Percentiles rank a stretch among this genome's conserved stretches.
These are phyloP conservation scores for Pseudeuparius sepicola DNA, from an alignment of 2,888 invertebrate species.

Conservation along the genomic window DNA sequence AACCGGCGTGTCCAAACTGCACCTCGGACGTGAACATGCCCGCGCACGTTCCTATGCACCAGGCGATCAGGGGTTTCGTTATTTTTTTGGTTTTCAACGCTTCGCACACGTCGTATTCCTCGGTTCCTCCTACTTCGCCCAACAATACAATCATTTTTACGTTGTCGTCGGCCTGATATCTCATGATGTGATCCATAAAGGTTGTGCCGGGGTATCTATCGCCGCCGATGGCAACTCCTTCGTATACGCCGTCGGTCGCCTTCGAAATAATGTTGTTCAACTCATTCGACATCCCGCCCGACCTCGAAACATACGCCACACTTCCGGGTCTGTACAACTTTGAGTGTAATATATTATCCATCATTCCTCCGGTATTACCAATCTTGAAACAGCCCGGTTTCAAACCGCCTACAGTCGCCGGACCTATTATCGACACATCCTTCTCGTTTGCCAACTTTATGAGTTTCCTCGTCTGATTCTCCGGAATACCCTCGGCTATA, in stretches of 20 bases:
- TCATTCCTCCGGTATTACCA: slow-evolving; percentile 99
- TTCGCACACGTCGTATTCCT: slow-evolving; percentile 92
- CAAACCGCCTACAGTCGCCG: slow-evolving; percentile 94
- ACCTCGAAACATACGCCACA: slow-evolving; percentile 96
- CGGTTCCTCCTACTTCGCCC: slow-evolving; percentile 97
- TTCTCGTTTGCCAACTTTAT: slow-evolving; percentile 76
- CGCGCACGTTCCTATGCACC: slow-evolving; percentile 83
- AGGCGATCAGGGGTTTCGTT: slow-evolving; percentile 91
- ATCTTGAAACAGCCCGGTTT: slow-evolving; percentile 99
- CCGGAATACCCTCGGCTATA: slow-evolving; percentile 98
- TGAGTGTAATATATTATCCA: slow-evolving; percentile 96
- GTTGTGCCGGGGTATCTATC: slow-evolving; percentile 94
- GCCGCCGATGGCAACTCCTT: slow-evolving; percentile 96
- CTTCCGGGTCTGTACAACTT: slow-evolving; percentile 94
- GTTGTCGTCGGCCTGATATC: slow-evolving; percentile 55
- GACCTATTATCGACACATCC: slow-evolving; percentile 42
- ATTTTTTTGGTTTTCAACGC: slow-evolving; percentile 72
- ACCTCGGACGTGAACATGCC: slow-evolving; percentile 78
- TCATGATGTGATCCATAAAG: slow-evolving; percentile 93
- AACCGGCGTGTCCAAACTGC: slow-evolving; percentile 99
- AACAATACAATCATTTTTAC: slow-evolving; percentile 92
- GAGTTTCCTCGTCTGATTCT: slow-evolving; percentile 93
- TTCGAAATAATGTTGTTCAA: slow-evolving; percentile 96
- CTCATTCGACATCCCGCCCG: slow-evolving; percentile 99
- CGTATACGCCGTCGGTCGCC: slow-evolving; percentile 93